Conservation (phyloP, 2,888 invertebrate genomes). For the Drosophila emarginata region DNA sequence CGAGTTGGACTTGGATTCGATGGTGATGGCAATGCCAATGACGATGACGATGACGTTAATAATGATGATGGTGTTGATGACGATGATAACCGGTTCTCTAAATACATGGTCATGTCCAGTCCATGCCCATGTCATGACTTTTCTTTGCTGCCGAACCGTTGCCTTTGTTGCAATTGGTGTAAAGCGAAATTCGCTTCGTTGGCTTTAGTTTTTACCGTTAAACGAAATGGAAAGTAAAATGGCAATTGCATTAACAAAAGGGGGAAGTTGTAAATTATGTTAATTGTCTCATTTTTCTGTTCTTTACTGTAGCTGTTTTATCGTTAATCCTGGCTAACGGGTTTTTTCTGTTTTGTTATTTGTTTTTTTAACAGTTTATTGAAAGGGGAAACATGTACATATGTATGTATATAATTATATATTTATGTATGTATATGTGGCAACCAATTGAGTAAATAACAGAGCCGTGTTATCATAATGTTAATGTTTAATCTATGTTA, state of each 20-base stretch:
- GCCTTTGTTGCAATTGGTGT: constrained; percentile 46
- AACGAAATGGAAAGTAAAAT: constrained; percentile 73
- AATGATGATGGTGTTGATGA: not conserved
- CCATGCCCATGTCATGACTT: constrained; percentile 25
- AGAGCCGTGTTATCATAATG: too few species aligned
- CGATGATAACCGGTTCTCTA: constrained; percentile 37
- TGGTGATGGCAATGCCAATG: not conserved
- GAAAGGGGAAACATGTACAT: too few species aligned
- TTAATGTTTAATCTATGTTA: too few species aligned
- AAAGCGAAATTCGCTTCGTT: constrained; percentile 58
- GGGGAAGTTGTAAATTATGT: constrained; percentile 63
- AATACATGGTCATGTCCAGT: constrained; percentile 34
- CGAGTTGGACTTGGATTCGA: not conserved
- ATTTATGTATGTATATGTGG: too few species aligned
- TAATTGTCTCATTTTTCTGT: constrained; percentile 64
- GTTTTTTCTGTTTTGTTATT: constrained; percentile 19
- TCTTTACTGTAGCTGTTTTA: constrained; percentile 28
- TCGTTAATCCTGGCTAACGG: constrained; percentile 66
- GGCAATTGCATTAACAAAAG: constrained; percentile 2
- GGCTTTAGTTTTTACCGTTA: constrained; percentile 64
- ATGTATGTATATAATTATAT: too few species aligned
- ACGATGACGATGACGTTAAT: not conserved
- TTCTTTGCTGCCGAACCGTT: constrained; percentile 30
- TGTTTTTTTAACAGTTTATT: not conserved
- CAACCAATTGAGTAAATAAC: too few species aligned